Conservation (phyloP, 2,113 vertebrate genomes). For the Spea multiplicata region DNA sequence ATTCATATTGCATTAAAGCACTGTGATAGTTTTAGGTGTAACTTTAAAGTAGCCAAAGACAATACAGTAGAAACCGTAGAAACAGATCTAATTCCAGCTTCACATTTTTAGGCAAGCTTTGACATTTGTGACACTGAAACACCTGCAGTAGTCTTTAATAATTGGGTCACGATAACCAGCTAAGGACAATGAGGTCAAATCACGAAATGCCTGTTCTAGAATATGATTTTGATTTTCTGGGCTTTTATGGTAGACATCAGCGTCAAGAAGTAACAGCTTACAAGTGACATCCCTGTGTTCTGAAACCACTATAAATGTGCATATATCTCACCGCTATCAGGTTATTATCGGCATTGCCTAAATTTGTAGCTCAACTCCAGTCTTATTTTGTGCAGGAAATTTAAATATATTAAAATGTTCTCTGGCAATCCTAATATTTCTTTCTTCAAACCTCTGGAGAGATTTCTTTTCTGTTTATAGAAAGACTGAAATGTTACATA, state of each 20-base stretch:
- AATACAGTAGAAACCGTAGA: conserved; percentile 26
- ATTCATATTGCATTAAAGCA: conserved; percentile 34
- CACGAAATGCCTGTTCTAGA: conserved; percentile 18
- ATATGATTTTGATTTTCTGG: conserved; percentile 2
- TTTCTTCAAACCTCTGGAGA: too few relatives aligned
- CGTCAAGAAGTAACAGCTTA: background rate
- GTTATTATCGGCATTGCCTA: background rate
- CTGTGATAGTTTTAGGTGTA: conserved; percentile 30
- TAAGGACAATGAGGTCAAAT: conserved; percentile 4
- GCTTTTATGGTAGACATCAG: background rate
- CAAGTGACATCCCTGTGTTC: background rate
- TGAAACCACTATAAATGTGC: background rate
- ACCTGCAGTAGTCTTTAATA: conserved; percentile 22
- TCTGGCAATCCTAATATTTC: background rate
- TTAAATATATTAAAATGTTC: background rate
- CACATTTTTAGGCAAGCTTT: conserved; percentile 8
- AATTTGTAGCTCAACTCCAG: background rate
- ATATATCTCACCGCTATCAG: background rate
- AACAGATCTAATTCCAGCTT: conserved; percentile 23
- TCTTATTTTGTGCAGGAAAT: background rate
- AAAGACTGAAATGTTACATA: too few relatives aligned
- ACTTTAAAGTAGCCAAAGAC: conserved; percentile 27
- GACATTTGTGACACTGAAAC: conserved; percentile 26
- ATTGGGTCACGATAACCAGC: conserved; percentile 19
- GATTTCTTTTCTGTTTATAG: too few relatives aligned